Conservation (phyloP, 2,113 vertebrate species). For the Oreamnos americanus region DNA sequence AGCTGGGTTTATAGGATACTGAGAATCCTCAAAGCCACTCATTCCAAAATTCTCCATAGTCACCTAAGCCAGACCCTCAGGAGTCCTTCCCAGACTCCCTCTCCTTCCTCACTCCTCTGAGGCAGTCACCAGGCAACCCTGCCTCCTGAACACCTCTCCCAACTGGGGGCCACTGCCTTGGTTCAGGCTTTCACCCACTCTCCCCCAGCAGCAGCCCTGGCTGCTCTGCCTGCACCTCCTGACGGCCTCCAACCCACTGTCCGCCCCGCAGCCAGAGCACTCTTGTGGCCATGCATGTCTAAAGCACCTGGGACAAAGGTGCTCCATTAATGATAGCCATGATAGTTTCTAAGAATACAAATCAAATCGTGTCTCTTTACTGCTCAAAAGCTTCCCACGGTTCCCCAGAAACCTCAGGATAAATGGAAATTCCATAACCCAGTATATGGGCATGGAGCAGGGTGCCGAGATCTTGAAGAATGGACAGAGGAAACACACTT, state of each 20-base stretch:
- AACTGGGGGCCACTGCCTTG: background rate
- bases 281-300: background rate
- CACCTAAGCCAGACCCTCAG: background rate
- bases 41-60: background rate
- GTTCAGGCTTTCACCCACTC: background rate
- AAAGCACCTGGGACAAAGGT: background rate
- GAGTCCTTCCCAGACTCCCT: background rate
- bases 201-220: background rate
- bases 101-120: background rate
- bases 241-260: background rate
- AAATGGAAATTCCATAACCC: background rate
- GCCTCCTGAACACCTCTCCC: background rate
- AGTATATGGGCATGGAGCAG: background rate
- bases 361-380: background rate
- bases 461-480: background rate
- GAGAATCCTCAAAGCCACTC: background rate
- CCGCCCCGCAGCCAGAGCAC: background rate
- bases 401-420: background rate
- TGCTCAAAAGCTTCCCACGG: background rate
- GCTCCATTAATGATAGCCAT: background rate
- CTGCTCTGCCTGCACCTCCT: background rate
- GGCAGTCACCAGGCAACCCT: background rate
- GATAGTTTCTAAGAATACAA: background rate
- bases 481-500: background rate
- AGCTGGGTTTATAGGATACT: background rate